Conservation (phyloP, 2,888 invertebrate genomes). For the Xiphydria camelus region DNA sequence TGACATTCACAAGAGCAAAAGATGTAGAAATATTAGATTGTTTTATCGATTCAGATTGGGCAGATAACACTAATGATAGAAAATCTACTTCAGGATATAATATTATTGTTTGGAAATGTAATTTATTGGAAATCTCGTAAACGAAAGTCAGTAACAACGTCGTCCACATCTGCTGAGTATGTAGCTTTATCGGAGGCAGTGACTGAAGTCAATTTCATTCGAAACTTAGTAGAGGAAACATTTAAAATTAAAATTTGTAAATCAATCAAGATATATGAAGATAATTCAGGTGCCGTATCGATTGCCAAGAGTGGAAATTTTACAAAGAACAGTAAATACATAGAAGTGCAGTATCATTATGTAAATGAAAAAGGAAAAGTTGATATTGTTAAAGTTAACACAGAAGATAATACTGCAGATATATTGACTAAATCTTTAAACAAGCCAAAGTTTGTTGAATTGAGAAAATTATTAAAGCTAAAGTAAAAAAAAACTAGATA, state of each 20-base stretch:
- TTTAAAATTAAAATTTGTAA: conserved; percentile 23
- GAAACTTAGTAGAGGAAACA: conserved; percentile 22
- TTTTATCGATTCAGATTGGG: conserved; percentile 43
- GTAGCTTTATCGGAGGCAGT: conserved; percentile 34
- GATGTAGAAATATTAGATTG: conserved; percentile 19
- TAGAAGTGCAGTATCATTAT: no score
- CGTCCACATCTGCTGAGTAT: conserved; percentile 32
- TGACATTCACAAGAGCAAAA: no score
- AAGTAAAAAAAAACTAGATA: neutral
- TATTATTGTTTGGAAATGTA: conserved; percentile 42
- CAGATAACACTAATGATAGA: conserved; percentile 31
- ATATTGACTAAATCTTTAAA: neutral
- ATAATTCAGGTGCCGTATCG: no score
- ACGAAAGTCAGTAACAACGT: conserved; percentile 36
- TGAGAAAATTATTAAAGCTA: neutral
- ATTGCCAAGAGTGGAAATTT: no score
- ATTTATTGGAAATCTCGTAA: conserved; percentile 44
- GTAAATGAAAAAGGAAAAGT: no score
- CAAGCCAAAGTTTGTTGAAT: neutral
- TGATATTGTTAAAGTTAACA: no score
- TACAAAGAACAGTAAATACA: no score
- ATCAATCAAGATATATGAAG: conserved; percentile 31
- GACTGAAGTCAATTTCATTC: conserved; percentile 29
- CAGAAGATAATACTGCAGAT: neutral
- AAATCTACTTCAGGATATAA: conserved; percentile 37